Percentiles rank a stretch among this genome's conserved stretches.
Conservation (phyloP, 2,797 vertebrate species). For the Semotilus atromaculatus region DNA sequence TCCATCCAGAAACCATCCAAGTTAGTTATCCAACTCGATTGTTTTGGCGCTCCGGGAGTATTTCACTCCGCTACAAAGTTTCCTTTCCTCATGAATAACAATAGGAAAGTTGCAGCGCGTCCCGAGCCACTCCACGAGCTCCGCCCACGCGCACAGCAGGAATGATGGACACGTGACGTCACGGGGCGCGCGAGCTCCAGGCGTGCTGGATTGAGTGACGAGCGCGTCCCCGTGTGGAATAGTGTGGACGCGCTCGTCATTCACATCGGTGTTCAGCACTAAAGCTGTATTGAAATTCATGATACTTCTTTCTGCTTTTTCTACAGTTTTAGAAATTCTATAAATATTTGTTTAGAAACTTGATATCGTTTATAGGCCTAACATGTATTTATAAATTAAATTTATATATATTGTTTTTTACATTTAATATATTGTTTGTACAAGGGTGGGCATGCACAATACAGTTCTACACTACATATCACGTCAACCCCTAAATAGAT, state of each 20-base stretch:
- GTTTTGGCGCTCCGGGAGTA: slow-evolving; percentile 4
- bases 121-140: not conserved
- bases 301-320: not conserved
- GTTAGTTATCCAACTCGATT: slow-evolving; percentile 18
- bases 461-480: too few species aligned
- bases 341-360: not conserved
- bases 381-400: too few species aligned
- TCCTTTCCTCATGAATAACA: slow-evolving; percentile 44
- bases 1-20: not conserved
- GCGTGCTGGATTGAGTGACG: not conserved
- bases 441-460: too few species aligned
- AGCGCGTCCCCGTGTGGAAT: slow-evolving; percentile 36
- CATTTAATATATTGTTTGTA: too few species aligned
- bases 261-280: not conserved
- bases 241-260: not conserved
- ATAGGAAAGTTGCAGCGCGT: slow-evolving; percentile 26
- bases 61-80: slow-evolving; percentile 19
- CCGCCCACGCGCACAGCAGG: slow-evolving; percentile 18
- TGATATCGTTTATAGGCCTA: not conserved
- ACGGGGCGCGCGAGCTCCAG: not conserved
- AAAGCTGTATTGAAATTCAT: not conserved
- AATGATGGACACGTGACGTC: slow-evolving; percentile 30
- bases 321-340: not conserved
- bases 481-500: too few species aligned
- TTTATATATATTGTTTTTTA: too few species aligned